A percentile compares a stretch with the other conserved stretches of the same genome.
These are phyloP conservation scores for Panurus biarmicus DNA, from an alignment of 2,113 vertebrate species.

Conservation along the genomic window DNA sequence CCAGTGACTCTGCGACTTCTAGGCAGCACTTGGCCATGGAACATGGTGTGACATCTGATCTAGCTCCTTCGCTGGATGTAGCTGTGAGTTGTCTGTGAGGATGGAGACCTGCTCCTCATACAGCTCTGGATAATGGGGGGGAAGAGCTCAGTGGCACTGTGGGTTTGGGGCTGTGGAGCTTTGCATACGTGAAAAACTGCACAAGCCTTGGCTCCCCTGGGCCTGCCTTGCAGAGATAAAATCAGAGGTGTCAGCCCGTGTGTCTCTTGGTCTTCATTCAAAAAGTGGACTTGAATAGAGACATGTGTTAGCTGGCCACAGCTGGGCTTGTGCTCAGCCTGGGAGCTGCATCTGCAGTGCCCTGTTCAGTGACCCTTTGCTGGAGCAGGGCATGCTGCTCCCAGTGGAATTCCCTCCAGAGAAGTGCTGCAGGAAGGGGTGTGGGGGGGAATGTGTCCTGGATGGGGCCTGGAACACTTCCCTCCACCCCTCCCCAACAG, in stretches of 20 bases:
- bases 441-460: not conserved
- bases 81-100: not conserved
- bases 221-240: not conserved
- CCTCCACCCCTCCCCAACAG: not conserved
- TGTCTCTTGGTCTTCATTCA: not conserved
- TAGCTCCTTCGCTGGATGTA: not conserved
- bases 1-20: not conserved
- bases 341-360: not conserved
- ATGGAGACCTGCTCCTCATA: not conserved
- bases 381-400: not conserved
- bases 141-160: fast-evolving
- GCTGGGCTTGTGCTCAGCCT: not conserved
- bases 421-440: not conserved
- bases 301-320: not conserved
- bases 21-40: not conserved
- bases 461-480: fast-evolving
- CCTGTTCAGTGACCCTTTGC: not conserved
- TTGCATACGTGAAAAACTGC: not conserved
- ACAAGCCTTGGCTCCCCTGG: not conserved
- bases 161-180: not conserved
- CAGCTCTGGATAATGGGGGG: not conserved
- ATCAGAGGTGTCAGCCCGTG: not conserved
- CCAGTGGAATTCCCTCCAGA: fast-evolving
- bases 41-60: not conserved
- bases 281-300: not conserved